Evolutionary conservation across 2,797 vertebrate genomes (phyloP).

Genomic region (Manis pentadactyla): DNA sequence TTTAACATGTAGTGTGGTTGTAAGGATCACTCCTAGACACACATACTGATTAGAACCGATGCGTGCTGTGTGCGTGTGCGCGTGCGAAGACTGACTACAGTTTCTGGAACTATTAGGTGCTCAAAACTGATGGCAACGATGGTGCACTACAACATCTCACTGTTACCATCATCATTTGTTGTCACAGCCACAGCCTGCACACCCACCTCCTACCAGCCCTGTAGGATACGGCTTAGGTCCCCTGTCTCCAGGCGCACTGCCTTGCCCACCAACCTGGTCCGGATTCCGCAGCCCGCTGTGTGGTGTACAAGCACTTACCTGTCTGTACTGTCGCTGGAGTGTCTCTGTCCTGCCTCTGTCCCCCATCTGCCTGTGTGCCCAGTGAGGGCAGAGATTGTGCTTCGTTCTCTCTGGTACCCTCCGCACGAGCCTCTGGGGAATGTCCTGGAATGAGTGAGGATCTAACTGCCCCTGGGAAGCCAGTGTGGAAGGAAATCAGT

Average conservation of each 20-base stretch:
- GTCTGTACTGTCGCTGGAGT: fast-evolving
- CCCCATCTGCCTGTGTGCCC: neutral
- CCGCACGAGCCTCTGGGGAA: neutral
- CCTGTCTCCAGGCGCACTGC: neutral
- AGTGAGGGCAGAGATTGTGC: neutral
- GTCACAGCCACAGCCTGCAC: neutral
- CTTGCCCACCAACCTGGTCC: neutral
- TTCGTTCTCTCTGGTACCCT: neutral
- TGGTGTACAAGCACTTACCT: neutral
- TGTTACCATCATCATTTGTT: too few relatives aligned
- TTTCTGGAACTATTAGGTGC: neutral
- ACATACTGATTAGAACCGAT: neutral
- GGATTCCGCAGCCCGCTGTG: neutral
- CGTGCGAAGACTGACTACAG: neutral
- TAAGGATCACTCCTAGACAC: neutral
- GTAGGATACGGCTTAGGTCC: neutral
- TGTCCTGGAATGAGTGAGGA: neutral
- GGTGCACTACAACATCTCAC: fast-evolving
- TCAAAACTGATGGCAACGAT: neutral
- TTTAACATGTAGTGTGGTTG: neutral
- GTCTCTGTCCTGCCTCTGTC: neutral
- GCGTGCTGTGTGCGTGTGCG: neutral
- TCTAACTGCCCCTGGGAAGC: neutral
- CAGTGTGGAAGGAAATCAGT: neutral
- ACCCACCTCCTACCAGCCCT: neutral